Conservation (phyloP, 2,113 vertebrate species). For the Gavialis gangeticus region DNA sequence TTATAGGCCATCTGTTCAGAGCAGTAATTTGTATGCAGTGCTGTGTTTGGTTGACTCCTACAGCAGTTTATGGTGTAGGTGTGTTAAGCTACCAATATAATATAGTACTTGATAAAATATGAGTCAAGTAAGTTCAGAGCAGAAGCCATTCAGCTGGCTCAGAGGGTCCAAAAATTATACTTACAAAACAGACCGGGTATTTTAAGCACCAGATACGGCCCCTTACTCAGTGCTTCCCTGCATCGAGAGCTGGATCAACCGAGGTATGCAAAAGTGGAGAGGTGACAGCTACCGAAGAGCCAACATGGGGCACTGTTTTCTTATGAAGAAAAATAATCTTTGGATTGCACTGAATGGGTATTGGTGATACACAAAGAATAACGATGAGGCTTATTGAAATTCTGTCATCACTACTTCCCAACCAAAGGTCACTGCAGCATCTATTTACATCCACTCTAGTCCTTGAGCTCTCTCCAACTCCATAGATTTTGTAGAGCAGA, state of each 20-base stretch:
- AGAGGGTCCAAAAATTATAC: fast-evolving
- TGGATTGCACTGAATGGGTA: background rate
- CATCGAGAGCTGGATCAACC: conserved; percentile 22
- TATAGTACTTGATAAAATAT: background rate
- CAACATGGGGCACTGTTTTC: background rate
- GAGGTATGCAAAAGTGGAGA: background rate
- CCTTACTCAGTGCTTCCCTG: background rate
- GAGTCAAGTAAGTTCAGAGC: background rate
- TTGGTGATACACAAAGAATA: background rate
- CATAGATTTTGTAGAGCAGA: background rate
- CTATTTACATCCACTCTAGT: background rate
- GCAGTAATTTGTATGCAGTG: fast-evolving
- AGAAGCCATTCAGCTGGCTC: background rate
- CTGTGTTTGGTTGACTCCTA: background rate
- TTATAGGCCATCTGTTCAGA: background rate
- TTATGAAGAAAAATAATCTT: background rate
- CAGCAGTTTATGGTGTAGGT: background rate
- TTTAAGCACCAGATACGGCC: background rate
- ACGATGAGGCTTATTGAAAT: conserved; percentile 61
- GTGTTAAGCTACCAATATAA: background rate
- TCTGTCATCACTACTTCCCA: background rate
- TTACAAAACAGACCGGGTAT: background rate
- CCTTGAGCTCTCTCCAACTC: background rate
- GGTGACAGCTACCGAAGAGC: background rate
- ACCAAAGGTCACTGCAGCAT: conserved; percentile 57